A percentile compares a stretch with the other conserved stretches of the same genome.
phyloP scores from a whole-genome alignment of 2,113 vertebrate genomes.

The Larimichthys crocea region DNA sequence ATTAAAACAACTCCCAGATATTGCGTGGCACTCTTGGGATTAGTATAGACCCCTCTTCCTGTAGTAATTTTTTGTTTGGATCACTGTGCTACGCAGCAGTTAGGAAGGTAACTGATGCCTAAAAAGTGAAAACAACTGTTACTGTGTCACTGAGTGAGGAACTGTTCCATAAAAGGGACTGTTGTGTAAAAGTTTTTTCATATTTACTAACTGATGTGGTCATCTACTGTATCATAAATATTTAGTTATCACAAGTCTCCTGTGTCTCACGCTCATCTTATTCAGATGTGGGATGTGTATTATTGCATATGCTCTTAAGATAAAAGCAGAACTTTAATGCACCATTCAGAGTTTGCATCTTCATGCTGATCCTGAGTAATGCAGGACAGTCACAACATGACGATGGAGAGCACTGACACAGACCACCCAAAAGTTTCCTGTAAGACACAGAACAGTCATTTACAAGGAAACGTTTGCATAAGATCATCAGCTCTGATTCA shows the following conservation, averaged over 20 bases:
- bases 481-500: background rate
- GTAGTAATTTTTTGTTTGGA: background rate
- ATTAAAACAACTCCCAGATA: slow-evolving; percentile 10
- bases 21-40: background rate
- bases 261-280: background rate
- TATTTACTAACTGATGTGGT: background rate
- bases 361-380: background rate
- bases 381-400: background rate
- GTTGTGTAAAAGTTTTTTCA: background rate
- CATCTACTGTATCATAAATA: slow-evolving; percentile 11
- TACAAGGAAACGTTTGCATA: background rate
- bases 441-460: background rate
- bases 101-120: no score
- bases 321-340: background rate
- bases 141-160: slow-evolving; percentile 1
- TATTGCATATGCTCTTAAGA: background rate
- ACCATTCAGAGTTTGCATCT: background rate
- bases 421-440: background rate
- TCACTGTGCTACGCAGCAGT: background rate
- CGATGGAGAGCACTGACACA: slow-evolving; percentile 20
- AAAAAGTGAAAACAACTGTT: background rate
- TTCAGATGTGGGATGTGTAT: background rate
- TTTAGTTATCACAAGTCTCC: no score
- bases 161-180: background rate
- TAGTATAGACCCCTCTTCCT: background rate